These are phyloP conservation scores for Sarcophaga variegata DNA, from an alignment of 2,888 invertebrate species.

Conservation along the genomic window DNA sequence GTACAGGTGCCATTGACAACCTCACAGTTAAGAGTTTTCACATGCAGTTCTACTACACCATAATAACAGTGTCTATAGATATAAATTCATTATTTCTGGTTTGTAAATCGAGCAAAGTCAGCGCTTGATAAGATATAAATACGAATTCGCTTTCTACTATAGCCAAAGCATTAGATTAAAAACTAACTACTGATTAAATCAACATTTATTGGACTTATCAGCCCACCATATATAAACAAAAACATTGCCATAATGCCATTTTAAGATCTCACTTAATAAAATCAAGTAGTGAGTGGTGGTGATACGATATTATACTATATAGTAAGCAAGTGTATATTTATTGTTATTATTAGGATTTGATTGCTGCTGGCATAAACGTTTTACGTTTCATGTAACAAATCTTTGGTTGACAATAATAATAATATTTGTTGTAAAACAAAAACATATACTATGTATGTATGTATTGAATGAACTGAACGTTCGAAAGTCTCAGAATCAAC, in stretches of 20 bases:
- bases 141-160: slow-evolving; percentile 1
- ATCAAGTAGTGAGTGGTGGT: neutral
- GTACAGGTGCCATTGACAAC: neutral
- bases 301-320: neutral
- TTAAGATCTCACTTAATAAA: slow-evolving; percentile 30
- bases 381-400: neutral
- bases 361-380: neutral
- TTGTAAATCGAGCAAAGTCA: slow-evolving; percentile 4
- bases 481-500: slow-evolving; percentile 23
- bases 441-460: neutral
- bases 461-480: neutral
- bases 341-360: neutral
- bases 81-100: slow-evolving; percentile 10
- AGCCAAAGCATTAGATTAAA: slow-evolving; percentile 25
- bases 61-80: neutral
- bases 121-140: slow-evolving; percentile 31
- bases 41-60: neutral
- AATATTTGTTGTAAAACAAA: slow-evolving; percentile 1
- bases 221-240: neutral
- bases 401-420: neutral
- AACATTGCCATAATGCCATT: neutral
- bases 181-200: slow-evolving; percentile 29
- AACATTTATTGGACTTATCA: slow-evolving; percentile 8
- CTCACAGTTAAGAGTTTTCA: neutral
- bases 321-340: neutral